Evolutionary conservation across 2,888 invertebrate species (phyloP).

Genomic region (Biston stratarius): DNA sequence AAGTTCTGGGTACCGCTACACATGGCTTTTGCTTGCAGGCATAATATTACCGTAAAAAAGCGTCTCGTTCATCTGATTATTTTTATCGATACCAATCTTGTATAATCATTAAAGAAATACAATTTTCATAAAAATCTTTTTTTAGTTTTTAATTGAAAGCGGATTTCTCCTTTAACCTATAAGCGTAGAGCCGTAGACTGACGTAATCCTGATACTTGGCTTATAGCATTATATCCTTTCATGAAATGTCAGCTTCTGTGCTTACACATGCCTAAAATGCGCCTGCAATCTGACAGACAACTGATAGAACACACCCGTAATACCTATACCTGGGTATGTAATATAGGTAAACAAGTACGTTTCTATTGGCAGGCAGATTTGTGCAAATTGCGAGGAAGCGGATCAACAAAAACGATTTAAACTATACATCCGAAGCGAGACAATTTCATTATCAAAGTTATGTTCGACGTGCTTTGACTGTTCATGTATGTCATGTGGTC

Average conservation of each 20-base stretch:
- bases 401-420: slow-evolving; percentile 10
- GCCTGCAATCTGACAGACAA: slow-evolving; percentile 21
- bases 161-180: background rate
- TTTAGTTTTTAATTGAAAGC: background rate
- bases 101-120: no score
- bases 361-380: no score
- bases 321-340: background rate
- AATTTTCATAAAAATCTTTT: no score
- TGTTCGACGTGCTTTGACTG: slow-evolving; percentile 16
- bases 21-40: no score
- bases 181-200: background rate
- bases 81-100: no score
- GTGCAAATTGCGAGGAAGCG: slow-evolving; percentile 7
- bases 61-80: no score
- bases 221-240: slow-evolving; percentile 10
- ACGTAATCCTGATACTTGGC: background rate
- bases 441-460: slow-evolving; percentile 17
- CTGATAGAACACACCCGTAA: background rate
- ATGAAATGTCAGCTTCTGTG: slow-evolving; percentile 2
- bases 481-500: slow-evolving; percentile 12
- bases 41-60: no score
- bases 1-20: no score
- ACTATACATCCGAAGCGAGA: slow-evolving; percentile 1
- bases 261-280: slow-evolving; percentile 2
- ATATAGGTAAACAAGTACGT: background rate